A percentile compares a stretch with the other conserved stretches of the same genome.
phyloP scores from a whole-genome alignment of 2,888 invertebrate species.

The Tenodera sinensis region DNA sequence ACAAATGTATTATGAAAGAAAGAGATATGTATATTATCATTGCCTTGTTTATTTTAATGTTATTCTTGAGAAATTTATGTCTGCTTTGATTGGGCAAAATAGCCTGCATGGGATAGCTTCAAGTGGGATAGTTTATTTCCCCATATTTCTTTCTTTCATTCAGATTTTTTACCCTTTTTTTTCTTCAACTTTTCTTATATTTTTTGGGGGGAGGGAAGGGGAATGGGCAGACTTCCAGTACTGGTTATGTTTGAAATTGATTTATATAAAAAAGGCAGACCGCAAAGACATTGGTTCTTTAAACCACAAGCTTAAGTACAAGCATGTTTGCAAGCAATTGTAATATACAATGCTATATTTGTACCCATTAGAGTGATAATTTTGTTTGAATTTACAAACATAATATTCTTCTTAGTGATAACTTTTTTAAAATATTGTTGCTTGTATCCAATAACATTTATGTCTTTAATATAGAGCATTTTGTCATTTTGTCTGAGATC shows the following conservation, averaged over 20 bases:
- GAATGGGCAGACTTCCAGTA: not conserved
- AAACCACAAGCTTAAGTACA: not conserved
- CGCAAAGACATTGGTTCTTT: not conserved
- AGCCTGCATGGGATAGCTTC: not conserved
- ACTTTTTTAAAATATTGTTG: not conserved
- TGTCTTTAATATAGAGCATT: not conserved
- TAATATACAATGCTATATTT: not conserved
- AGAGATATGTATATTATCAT: not conserved
- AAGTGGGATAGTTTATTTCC: not conserved
- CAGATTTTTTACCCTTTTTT: not conserved
- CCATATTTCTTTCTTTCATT: not conserved
- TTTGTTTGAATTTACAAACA: not conserved
- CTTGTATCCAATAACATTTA: not conserved
- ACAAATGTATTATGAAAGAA: not conserved
- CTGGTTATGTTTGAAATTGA: not conserved
- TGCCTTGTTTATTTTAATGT: too few relatives aligned
- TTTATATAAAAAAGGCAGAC: not conserved
- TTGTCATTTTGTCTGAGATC: not conserved
- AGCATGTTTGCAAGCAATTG: not conserved
- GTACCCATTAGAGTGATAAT: not conserved
- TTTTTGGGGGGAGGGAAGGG: too few relatives aligned
- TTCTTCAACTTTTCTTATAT: not conserved
- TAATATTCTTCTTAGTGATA: not conserved
- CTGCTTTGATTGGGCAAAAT: not conserved
- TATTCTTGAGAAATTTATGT: not conserved